Evolutionary conservation across 2,113 vertebrate species (phyloP), one percentile per base, ranked within the genome.

Genomic region (Camarhynchus parvulus): DNA sequence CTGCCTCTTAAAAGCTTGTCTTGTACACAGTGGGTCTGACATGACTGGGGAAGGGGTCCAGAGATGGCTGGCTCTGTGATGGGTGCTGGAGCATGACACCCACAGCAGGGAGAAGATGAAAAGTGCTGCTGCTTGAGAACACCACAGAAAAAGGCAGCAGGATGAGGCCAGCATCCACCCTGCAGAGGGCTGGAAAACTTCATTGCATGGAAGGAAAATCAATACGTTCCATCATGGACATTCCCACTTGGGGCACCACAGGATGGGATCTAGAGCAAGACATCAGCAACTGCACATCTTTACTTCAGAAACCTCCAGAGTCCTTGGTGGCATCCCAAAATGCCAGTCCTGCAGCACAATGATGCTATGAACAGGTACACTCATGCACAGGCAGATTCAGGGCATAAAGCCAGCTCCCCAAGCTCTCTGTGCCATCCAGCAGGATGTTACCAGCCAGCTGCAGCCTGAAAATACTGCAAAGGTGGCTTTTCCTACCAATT

Each of bases 211-310:
- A 31, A 80, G 52, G 49, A 41, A 69, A 74, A 86, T 10, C 63
- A 77, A 11, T 3, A 23, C 0, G 4, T 8, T 61, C 49, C 33
- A 5, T 8, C 22, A 25, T 2, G 23, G 42, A 28, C 49, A 18
- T 73, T 64, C 87, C 56, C 5, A 3, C 63, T 11, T 0, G 0
- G 41, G 42, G 17, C 28, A 53, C 21, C 44, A 3, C 10, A 2
- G 3, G 21, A 41, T 28, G 13, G 41, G 41, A 15, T 7, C 21
- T 3, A 9, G 2, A 15, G 39, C 0, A 2, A 58, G 20, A 16
- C 42, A 37, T 11, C 73, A 55, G 33, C 0, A 2, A 44, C 17
- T 5, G 11, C 37, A 15, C 10, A 1, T 1, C 3, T 28, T 15
- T 21, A 1, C 41, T 44, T 66, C 24, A 53, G 81, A 66, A 66